phyloP scores from a whole-genome alignment of 2,797 vertebrate species.

The Dendrocincla fuliginosa region DNA sequence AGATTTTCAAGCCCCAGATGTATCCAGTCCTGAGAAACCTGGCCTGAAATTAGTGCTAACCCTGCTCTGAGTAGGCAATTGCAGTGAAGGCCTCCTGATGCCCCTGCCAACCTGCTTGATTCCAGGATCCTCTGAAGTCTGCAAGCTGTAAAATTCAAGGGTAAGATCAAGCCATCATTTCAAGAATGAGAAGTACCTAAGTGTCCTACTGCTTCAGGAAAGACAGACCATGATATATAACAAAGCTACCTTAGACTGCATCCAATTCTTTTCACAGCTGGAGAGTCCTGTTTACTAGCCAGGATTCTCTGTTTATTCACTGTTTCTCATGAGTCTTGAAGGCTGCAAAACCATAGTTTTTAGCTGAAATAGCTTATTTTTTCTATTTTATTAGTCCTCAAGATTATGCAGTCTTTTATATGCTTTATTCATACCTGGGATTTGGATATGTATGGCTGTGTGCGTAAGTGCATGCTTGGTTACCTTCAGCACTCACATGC shows the following conservation, averaged over 20 bases:
- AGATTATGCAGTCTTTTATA: neutral
- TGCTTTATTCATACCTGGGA: neutral
- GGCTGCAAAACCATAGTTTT: neutral
- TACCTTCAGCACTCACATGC: neutral
- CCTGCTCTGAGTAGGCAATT: neutral
- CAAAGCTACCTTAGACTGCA: neutral
- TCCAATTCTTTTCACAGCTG: neutral
- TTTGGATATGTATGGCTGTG: neutral
- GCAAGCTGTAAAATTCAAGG: neutral
- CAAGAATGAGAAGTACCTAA: neutral
- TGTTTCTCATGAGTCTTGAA: neutral
- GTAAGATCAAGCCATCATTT: neutral
- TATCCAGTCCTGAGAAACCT: neutral
- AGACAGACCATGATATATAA: neutral
- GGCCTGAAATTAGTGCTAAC: neutral
- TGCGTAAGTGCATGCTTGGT: neutral
- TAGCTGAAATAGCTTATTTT: neutral
- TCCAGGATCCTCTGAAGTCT: neutral
- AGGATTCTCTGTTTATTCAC: neutral
- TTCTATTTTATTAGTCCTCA: neutral
- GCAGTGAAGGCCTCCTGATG: neutral
- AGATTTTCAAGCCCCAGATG: neutral
- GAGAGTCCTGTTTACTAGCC: neutral
- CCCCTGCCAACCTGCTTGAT: neutral
- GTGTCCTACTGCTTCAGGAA: neutral